Conservation (phyloP, 2,113 vertebrate species). For the Vulpes vulpes region DNA sequence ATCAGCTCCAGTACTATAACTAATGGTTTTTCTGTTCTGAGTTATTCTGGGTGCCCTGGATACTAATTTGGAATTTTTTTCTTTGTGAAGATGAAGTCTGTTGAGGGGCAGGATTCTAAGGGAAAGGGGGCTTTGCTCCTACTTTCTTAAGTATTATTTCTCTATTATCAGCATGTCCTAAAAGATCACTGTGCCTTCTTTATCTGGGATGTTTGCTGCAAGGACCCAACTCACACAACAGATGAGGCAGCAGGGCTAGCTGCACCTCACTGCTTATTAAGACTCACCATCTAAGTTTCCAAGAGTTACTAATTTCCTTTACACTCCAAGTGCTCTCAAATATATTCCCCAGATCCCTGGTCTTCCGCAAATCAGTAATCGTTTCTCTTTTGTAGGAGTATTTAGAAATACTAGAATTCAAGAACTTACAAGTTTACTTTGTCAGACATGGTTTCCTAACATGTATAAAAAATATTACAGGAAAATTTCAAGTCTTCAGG, state of each 20-base stretch:
- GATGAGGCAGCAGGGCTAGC: neutral
- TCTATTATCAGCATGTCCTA: neutral
- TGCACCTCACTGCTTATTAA: neutral
- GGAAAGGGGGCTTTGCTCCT: rapidly evolving
- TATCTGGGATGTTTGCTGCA: neutral
- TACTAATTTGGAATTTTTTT: neutral
- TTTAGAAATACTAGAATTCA: neutral
- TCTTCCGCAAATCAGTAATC: neutral
- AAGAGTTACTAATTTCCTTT: neutral
- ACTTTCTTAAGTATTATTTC: neutral
- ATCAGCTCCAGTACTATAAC: neutral
- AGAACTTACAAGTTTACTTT: neutral
- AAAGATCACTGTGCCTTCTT: neutral
- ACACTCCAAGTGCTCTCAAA: neutral
- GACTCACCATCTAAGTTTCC: too few species aligned
- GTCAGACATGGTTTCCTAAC: neutral
- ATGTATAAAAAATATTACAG: neutral
- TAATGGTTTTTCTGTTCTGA: neutral
- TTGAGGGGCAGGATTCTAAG: neutral
- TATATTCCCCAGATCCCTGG: neutral
- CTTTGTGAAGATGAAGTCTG: neutral
- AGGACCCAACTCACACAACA: neutral
- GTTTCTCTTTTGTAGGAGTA: neutral
- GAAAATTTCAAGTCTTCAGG: neutral
- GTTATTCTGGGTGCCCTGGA: neutral